Evolutionary conservation across 2,797 vertebrate genomes (phyloP).

Genomic region (Stomatorhinus walkeri): DNA sequence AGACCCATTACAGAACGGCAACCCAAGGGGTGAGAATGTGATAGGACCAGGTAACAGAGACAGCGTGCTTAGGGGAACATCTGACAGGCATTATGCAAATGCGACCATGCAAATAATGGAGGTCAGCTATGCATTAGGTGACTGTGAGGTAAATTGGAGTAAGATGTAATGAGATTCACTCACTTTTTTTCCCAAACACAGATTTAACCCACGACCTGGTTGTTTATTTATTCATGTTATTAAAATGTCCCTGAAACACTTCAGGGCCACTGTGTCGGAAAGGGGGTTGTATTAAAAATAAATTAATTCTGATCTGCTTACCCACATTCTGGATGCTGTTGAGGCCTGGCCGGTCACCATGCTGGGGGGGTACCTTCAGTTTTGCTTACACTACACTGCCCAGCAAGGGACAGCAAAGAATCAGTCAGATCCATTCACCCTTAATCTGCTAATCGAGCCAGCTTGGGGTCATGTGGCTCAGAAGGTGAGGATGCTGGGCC

Average conservation of each 20-base stretch:
- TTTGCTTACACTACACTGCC: not conserved
- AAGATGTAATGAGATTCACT: not conserved
- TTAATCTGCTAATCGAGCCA: not conserved
- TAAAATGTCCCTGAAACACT: not conserved
- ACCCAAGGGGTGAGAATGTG: slow-evolving; percentile 5
- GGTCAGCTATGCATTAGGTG: slow-evolving; percentile 24
- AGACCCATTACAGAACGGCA: not conserved
- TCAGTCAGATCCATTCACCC: not conserved
- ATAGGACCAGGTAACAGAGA: slow-evolving; percentile 23
- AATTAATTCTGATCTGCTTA: not conserved
- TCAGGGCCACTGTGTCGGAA: not conserved
- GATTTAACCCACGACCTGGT: not conserved
- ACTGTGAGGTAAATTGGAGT: not conserved
- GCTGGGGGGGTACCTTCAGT: not conserved
- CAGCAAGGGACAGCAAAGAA: not conserved
- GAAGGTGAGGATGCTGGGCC: not conserved
- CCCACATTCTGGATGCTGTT: not conserved
- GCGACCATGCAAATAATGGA: slow-evolving; percentile 25
- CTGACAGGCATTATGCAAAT: slow-evolving; percentile 20
- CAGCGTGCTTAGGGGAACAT: slow-evolving; percentile 26
- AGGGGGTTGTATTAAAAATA: not conserved
- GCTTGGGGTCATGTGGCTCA: not conserved
- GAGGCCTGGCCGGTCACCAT: not conserved
- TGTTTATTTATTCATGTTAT: not conserved
- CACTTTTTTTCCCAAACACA: not conserved